These are phyloP conservation scores for Lasioglossum marginatum DNA, from an alignment of 2,888 invertebrate genomes.

Conservation along the genomic window DNA sequence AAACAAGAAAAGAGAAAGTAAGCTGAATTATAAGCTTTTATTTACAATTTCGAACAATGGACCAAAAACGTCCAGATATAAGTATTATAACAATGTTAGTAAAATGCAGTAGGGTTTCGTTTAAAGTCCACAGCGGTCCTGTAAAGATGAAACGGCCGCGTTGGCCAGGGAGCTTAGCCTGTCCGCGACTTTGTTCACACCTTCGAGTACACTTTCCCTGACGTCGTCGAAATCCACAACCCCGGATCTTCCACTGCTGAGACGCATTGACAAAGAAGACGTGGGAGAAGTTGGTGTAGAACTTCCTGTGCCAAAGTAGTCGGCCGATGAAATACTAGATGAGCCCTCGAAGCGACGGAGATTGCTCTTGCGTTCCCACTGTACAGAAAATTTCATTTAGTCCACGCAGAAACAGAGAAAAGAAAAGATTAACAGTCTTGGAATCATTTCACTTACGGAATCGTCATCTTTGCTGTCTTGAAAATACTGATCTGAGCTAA, in stretches of 20 bases:
- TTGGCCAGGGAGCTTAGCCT: constrained; percentile 97
- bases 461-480: constrained; percentile 88
- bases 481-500: constrained; percentile 99
- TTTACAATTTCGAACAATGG: constrained; percentile 80
- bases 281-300: constrained; percentile 79
- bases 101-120: constrained; percentile 66
- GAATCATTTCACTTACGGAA: constrained; percentile 81
- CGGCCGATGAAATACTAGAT: constrained; percentile 97
- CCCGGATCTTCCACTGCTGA: constrained; percentile 74
- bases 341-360: constrained; percentile 95
- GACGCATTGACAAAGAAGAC: constrained; percentile 79
- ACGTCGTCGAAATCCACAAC: constrained; percentile 95
- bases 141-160: constrained; percentile 96
- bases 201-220: constrained; percentile 97
- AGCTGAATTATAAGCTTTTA: constrained; percentile 77
- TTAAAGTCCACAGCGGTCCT: constrained; percentile 87
- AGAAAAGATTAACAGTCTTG: constrained; percentile 19
- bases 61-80: constrained; percentile 71
- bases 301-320: constrained; percentile 92
- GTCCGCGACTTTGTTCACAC: constrained; percentile 99
- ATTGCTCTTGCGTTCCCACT: constrained; percentile 86
- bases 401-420: neutral
- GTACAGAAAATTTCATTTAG: constrained; percentile 45
- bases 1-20: constrained; percentile 29
- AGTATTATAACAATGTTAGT: constrained; percentile 74